Base-by-base conservation (phyloP, 2,113 vertebrate species). In the Lagenorhynchus albirostris region DNA sequence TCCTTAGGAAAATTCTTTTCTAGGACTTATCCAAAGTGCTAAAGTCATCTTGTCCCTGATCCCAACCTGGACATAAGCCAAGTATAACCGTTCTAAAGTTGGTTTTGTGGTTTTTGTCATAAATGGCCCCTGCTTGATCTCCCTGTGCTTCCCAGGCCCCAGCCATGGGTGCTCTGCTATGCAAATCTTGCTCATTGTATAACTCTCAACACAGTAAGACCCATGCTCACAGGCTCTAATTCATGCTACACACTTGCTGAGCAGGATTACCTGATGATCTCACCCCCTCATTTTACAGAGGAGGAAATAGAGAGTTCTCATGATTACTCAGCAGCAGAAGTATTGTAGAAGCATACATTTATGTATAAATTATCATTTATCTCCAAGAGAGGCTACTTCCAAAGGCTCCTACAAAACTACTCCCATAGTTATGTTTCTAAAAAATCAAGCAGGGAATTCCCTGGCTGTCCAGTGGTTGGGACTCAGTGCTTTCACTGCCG, bases 141-240 rank as follows among this genome's bases (percentile, higher is more conserved):
- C 17, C 6, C 11, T 25, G 1, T 11, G 1, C 6, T 26, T 71
- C 53, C 26, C 18, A n/a, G 0, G 10, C 5, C 65, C 1, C 5
- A 73, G 21, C 15, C 18, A 33, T 1, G 5, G 2, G 6, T 33
- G 5, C 3, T 29, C 13, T 31, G 6, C 14, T 4, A 20, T 26
- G 10, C 5, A 76, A 63, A 4, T 11, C 12, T 26, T 55, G 18
- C 12, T 29, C 23, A 6, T 26, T 18, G 8, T 31, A 3, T 47
- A 58, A 73, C 23, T 41, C 5, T 80, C 31, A 15, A 25, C 33
- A 58, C 17, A n/a, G n/a, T 18, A 50, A 55, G 33, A 18, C 2
- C 0, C 5, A 13, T 17, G 23, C 14, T 68, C 6, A 12, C 17
- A 44, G 50, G 3, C 13, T 63, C 14, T 41, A 50, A 11, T 4